Evolutionary conservation across 2,888 invertebrate genomes (phyloP), one percentile per base, ranked within the genome.

Genomic region (Noctua pronuba): DNA sequence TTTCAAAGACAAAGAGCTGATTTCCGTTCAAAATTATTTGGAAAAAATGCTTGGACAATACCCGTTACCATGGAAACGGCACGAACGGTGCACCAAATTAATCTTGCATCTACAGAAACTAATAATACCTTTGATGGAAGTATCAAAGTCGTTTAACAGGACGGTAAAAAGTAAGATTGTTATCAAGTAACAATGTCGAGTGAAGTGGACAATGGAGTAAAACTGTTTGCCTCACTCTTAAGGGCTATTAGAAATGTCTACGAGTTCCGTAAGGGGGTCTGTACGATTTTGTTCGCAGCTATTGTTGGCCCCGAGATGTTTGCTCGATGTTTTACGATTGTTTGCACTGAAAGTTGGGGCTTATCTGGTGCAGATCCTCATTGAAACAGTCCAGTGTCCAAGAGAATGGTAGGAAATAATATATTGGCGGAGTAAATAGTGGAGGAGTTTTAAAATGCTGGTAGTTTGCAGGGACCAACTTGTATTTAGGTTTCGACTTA

Each of bases 161-260:
- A 18, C 6, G 28, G 88, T 69, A 89, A 65, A 79, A 75, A 73
- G 71, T 88, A 92, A 79, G 75, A 84, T 92, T 89, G 89, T 89
- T 88, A 86, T 87, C 80, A 89, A 91, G 92, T 92, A 94, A 94
- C 93, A 94, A 92, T 93, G 92, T 92, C 90, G 90, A 92, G 91
- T 92, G 91, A 93, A 95, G 93, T 95, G 95, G 95, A 95, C 96
- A 95, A 93, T 93, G 92, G 93, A 90, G 93, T 94, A 94, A 95
- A 95, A 95, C 94, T 96, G 95, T 96, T 95, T 95, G 95, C 94
- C 92, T 93, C 94, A 93, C 93, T 94, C 95, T 95, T 95, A 93
- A 95, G 95, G 93, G 94, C 95, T 95, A 95, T 95, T 95, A 95
- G 93, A 94, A 93, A 94, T 94, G 95, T 95, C 95, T 95, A 93